phyloP scores from a whole-genome alignment of 2,797 vertebrate species.

The Tangara arthus region DNA sequence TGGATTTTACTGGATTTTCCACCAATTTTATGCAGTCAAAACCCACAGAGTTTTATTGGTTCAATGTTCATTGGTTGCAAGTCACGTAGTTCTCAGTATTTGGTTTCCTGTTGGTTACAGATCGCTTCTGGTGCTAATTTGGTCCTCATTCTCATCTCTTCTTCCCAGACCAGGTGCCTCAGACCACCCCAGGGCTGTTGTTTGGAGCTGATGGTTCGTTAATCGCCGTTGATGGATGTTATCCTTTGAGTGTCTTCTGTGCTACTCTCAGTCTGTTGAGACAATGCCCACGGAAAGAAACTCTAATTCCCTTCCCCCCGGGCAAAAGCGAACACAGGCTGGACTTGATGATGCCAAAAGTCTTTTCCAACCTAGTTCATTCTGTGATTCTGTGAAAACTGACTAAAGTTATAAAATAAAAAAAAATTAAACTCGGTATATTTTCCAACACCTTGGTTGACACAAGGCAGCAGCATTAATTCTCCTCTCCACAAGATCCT shows the following conservation, averaged over 20 bases:
- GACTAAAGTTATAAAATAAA: not conserved
- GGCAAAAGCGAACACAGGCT: not conserved
- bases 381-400: not conserved
- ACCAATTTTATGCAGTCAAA: not conserved
- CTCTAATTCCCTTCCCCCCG: not conserved
- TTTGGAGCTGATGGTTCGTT: not conserved
- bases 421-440: not conserved
- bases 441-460: not conserved
- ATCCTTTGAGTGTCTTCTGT: not conserved
- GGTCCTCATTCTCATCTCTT: not conserved
- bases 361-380: not conserved
- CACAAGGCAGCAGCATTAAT: not conserved
- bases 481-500: not conserved
- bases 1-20: not conserved
- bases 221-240: not conserved
- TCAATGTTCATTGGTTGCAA: not conserved
- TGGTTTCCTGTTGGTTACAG: not conserved
- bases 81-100: fast-evolving
- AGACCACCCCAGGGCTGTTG: not conserved
- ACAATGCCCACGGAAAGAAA: too few relatives aligned
- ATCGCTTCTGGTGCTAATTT: not conserved
- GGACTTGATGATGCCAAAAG: not conserved
- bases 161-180: not conserved
- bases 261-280: not conserved
- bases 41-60: not conserved